These are phyloP conservation scores for Ectemnius continuus DNA, from an alignment of 2,888 invertebrate species.

Conservation along the genomic window DNA sequence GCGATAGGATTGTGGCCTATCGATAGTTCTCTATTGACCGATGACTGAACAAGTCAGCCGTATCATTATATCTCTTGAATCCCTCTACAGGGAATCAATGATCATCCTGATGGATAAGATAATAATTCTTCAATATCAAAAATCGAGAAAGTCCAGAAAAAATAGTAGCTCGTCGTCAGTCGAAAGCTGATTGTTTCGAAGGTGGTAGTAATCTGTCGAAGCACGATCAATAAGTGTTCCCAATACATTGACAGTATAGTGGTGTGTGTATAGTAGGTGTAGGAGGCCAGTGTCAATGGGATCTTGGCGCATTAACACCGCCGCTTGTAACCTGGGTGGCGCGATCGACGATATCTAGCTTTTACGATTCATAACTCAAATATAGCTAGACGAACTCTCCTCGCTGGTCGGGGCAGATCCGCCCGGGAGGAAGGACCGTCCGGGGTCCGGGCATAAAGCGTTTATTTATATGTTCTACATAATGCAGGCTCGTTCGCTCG, in stretches of 20 bases:
- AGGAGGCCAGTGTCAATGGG: constrained; percentile 46
- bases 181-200: no score
- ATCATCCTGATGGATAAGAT: no score
- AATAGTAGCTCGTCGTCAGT: no score
- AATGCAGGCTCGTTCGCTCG: constrained; percentile 65
- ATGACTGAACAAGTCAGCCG: neutral
- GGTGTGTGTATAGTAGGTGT: no score
- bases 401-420: constrained; percentile 33
- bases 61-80: constrained; percentile 1
- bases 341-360: constrained; percentile 73
- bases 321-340: constrained; percentile 50
- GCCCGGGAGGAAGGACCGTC: constrained; percentile 50
- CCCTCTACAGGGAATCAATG: neutral
- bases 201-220: no score
- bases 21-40: neutral
- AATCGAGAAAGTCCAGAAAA: no score
- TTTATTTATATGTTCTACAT: constrained; percentile 77
- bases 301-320: constrained; percentile 59
- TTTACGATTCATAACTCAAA: constrained; percentile 77
- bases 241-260: constrained; percentile 12
- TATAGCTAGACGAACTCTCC: constrained; percentile 45
- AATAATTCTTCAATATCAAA: no score
- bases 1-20: neutral
- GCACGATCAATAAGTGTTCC: constrained; percentile 21
- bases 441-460: constrained; percentile 73